Evolutionary conservation across 2,888 invertebrate genomes (phyloP), one percentile per base, ranked within the genome.

Genomic region (Hesperia comma): DNA sequence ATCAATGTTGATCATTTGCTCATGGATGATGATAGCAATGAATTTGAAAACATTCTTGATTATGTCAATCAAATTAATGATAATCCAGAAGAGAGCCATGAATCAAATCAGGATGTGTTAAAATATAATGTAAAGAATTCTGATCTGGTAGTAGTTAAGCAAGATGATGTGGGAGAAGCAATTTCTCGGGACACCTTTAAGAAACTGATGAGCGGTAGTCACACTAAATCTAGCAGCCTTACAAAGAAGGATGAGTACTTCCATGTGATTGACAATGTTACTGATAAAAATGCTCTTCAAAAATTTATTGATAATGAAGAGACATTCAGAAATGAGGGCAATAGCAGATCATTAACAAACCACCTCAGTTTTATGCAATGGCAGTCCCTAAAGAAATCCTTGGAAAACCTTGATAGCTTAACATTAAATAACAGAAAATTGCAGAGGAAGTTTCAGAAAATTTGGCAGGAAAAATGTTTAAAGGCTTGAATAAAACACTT

Each of bases 351-450:
- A 17, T 73, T 91, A 41, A 88, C 92, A 32, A 79, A 70, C 10
- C 88, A 93, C 71, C 79, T 94, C 43, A 92, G 93, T 71, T 92
- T 94, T 63, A 90, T 94, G 86, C 93, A 93, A 69, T 94, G 94
- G 94, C 93, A 93, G 75, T 84, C 91, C 56, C 77, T 94, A 14
- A 93, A 87, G 79, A 87, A 79, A 26, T 79, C 84, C 46, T 70
- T 92, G 15, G 69, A 79, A 3, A 87, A 86, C 75, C 75, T 90
- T 12, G 77, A 79, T 66, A 74, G 82, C 7, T 70, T 75, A 7
- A 69, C 82, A 17, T 72, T 79, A 12, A 84, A 80, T 26, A 82
- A 82, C 43, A 84, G 82, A 72, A 90, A 89, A 79, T 81, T 91
- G 61, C 80, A 85, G 75, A 86, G 77, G 68, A 90, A 87, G 71